Conservation (phyloP, 92 coral and sea anemone genomes). For the Epizoanthus stellaris region DNA sequence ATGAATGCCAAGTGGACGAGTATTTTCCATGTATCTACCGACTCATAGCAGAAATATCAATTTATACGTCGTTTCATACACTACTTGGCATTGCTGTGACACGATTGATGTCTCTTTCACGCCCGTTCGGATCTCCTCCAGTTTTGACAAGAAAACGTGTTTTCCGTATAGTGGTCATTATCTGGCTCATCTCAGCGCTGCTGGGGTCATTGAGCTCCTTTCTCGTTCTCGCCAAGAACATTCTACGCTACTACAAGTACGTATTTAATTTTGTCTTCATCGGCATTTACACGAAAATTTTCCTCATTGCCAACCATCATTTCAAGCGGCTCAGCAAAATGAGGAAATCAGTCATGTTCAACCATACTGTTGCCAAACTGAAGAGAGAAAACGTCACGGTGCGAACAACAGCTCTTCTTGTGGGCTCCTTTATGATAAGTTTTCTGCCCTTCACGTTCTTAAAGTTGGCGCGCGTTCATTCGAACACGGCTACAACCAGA, state of each 20-base stretch:
- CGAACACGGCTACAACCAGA: conserved; percentile 1
- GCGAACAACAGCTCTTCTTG: conserved; percentile 31
- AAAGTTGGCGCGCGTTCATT: conserved; percentile 11
- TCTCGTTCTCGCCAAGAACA: not conserved
- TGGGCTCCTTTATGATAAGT: conserved; percentile 21
- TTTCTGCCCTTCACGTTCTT: conserved; percentile 35
- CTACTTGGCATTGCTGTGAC: conserved; percentile 18
- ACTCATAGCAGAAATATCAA: conserved; percentile 28
- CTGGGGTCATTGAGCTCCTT: conserved; percentile 9
- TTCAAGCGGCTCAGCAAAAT: conserved; percentile 41
- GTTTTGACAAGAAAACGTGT: conserved; percentile 1
- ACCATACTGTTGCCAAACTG: conserved; percentile 21
- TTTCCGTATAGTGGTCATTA: not conserved
- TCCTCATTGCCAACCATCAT: conserved; percentile 26
- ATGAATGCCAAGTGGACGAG: not conserved
- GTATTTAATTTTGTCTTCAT: conserved; percentile 25
- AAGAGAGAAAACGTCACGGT: conserved; percentile 28
- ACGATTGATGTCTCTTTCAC: conserved; percentile 13
- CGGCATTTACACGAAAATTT: conserved; percentile 25
- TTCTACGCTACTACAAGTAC: conserved; percentile 46
- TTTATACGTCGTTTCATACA: conserved; percentile 29
- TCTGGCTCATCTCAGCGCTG: conserved; percentile 15
- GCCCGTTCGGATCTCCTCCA: conserved; percentile 16
- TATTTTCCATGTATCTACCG: conserved; percentile 35
- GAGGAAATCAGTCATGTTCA: conserved; percentile 34